Percentiles rank a stretch among this genome's conserved stretches.
These are phyloP conservation scores for Mellilla xanthometata DNA, from an alignment of 2,888 invertebrate species.

Conservation along the genomic window DNA sequence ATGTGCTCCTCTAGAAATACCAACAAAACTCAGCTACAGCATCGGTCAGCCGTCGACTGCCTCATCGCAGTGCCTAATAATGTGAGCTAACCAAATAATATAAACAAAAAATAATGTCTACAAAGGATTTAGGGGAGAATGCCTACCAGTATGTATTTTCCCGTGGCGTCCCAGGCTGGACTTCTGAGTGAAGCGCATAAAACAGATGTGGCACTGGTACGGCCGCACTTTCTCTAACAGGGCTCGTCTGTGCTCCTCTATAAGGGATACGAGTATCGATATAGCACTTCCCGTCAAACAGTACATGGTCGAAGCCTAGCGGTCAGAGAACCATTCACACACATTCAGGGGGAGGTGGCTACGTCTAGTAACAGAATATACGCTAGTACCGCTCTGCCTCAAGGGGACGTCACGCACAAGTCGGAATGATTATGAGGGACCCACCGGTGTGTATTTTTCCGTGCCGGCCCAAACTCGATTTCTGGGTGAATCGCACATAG, in stretches of 20 bases:
- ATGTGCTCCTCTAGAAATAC: constrained; percentile 84
- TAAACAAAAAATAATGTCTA: constrained; percentile 66
- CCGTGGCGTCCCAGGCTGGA: constrained; percentile 89
- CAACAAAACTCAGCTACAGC: constrained; percentile 80
- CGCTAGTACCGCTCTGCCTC: constrained; percentile 70
- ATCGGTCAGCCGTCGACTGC: constrained; percentile 59
- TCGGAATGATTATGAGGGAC: constrained; percentile 57
- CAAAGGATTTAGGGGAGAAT: constrained; percentile 80
- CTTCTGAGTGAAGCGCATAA: constrained; percentile 89
- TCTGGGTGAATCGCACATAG: constrained; percentile 86
- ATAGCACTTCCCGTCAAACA: constrained; percentile 70
- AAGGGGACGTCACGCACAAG: constrained; percentile 63
- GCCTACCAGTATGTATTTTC: constrained; percentile 86
- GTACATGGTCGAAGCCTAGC: constrained; percentile 53
- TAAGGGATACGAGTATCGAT: constrained; percentile 79
- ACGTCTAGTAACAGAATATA: constrained; percentile 40
- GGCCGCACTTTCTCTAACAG: constrained; percentile 85
- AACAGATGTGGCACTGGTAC: constrained; percentile 88
- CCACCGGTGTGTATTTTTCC: constrained; percentile 85
- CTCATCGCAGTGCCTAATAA: constrained; percentile 58
- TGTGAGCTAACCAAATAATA: constrained; percentile 66
- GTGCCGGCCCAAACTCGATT: constrained; percentile 86
- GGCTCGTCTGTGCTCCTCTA: constrained; percentile 84
- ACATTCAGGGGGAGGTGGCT: constrained; percentile 77
- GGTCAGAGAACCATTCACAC: constrained; percentile 64